Evolutionary conservation across 2,888 invertebrate species (phyloP).

Genomic region (Pecten maximus): DNA sequence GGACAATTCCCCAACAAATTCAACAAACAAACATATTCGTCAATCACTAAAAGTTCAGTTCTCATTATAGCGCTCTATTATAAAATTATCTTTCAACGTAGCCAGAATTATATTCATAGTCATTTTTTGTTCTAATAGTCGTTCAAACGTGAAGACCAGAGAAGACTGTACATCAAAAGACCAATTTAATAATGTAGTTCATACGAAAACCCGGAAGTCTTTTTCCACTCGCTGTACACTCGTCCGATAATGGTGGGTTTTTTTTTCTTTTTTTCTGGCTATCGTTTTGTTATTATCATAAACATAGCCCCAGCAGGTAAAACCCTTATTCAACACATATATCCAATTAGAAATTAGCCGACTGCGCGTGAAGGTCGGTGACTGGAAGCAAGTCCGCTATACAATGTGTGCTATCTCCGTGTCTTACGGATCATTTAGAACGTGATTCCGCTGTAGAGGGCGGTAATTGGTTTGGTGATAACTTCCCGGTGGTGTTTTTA

Average conservation of each 20-base stretch:
- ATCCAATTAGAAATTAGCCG: not conserved
- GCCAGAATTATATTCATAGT: no score
- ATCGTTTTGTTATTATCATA: not conserved
- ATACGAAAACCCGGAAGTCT: conserved; percentile 15
- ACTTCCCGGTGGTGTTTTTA: not conserved
- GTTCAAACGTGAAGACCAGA: no score
- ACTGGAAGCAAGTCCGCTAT: not conserved
- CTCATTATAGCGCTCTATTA: no score
- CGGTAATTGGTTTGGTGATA: conserved; percentile 25
- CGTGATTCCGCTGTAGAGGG: not conserved
- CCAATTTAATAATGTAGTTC: no score
- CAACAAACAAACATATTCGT: no score
- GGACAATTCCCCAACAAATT: no score
- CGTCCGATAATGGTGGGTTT: not conserved
- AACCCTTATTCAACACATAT: not conserved
- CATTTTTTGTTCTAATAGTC: no score
- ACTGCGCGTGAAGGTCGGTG: not conserved
- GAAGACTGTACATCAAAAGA: no score
- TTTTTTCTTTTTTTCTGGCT: not conserved
- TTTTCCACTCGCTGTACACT: not conserved
- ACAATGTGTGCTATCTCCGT: not conserved
- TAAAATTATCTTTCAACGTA: no score
- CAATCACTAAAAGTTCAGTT: no score
- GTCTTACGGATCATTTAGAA: not conserved
- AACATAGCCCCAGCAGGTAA: not conserved